These are phyloP conservation scores for Neomicropteryx cornuta DNA, from an alignment of 1,140 invertebrate genomes.

Conservation along the genomic window DNA sequence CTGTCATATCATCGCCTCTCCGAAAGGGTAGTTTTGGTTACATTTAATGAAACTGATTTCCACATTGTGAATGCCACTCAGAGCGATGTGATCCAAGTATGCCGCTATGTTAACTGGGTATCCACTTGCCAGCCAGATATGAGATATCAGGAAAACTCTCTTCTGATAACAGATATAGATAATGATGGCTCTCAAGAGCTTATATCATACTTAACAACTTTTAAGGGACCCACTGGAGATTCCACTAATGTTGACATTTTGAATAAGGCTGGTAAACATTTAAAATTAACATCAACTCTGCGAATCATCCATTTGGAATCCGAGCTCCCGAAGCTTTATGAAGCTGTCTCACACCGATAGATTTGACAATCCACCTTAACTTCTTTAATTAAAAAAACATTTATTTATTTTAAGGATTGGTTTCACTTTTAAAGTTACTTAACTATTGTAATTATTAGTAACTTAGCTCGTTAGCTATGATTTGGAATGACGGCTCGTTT, in stretches of 20 bases:
- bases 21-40: conserved; percentile 62
- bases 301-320: conserved; percentile 53
- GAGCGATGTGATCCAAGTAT: conserved; percentile 60
- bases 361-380: too few species aligned
- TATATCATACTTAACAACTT: conserved; percentile 60
- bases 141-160: conserved; percentile 53
- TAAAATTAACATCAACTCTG: conserved; percentile 48
- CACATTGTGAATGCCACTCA: conserved; percentile 63
- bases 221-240: conserved; percentile 35
- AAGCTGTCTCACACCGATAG: conserved; percentile 19
- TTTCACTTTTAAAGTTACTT: too few species aligned
- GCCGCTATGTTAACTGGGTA: conserved; percentile 39
- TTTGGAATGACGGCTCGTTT: too few species aligned
- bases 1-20: conserved; percentile 41
- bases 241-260: conserved; percentile 26
- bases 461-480: too few species aligned
- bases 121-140: conserved; percentile 59
- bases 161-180: conserved; percentile 60
- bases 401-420: too few species aligned
- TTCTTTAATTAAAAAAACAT: too few species aligned
- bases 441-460: too few species aligned
- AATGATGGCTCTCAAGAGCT: conserved; percentile 60
- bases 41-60: conserved; percentile 58
- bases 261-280: conserved; percentile 34
- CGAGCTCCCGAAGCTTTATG: conserved; percentile 54